These are phyloP conservation scores for Camptogramma bilineatum DNA, from an alignment of 2,888 invertebrate genomes.

Conservation along the genomic window DNA sequence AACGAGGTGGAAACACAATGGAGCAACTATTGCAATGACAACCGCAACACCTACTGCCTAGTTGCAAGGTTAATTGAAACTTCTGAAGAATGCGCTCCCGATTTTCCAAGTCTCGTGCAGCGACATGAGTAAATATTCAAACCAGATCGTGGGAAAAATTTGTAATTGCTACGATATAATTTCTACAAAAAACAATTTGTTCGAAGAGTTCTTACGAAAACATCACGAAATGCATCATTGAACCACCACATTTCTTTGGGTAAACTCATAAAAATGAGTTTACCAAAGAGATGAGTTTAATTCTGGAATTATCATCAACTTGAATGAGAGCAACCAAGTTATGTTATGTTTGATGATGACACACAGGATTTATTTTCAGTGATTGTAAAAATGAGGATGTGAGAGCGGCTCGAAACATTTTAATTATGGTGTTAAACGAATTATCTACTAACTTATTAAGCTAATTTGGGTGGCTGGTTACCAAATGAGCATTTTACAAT, in stretches of 20 bases:
- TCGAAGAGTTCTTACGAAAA: slow-evolving; percentile 38
- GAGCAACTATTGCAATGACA: slow-evolving; percentile 57
- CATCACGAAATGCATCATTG: slow-evolving; percentile 31
- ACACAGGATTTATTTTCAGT: slow-evolving; percentile 49
- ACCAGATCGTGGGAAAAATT: slow-evolving; percentile 32
- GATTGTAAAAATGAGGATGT: slow-evolving; percentile 46
- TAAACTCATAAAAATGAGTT: slow-evolving; percentile 46
- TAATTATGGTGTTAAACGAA: slow-evolving; percentile 15
- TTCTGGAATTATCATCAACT: slow-evolving; percentile 42
- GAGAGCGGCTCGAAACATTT: slow-evolving; percentile 24
- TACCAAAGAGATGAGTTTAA: slow-evolving; percentile 54
- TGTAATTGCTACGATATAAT: slow-evolving; percentile 10
- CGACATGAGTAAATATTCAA: slow-evolving; percentile 12
- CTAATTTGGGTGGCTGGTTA: slow-evolving; percentile 4
- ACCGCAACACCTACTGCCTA: slow-evolving; percentile 55
- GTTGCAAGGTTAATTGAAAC: slow-evolving; percentile 61
- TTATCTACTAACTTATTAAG: slow-evolving; percentile 17
- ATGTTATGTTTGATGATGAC: slow-evolving; percentile 38
- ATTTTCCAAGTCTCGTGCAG: slow-evolving; percentile 23
- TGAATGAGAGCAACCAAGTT: slow-evolving; percentile 39
- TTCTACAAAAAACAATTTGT: slow-evolving; percentile 10
- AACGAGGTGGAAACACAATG: slow-evolving; percentile 76
- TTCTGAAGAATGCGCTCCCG: slow-evolving; percentile 33
- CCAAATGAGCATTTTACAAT: slow-evolving; percentile 11
- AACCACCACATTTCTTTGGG: slow-evolving; percentile 34